Percentiles rank a stretch among this genome's conserved stretches.
Evolutionary conservation across 2,888 invertebrate species (phyloP).

Genomic region (Erpobdella octoculata): DNA sequence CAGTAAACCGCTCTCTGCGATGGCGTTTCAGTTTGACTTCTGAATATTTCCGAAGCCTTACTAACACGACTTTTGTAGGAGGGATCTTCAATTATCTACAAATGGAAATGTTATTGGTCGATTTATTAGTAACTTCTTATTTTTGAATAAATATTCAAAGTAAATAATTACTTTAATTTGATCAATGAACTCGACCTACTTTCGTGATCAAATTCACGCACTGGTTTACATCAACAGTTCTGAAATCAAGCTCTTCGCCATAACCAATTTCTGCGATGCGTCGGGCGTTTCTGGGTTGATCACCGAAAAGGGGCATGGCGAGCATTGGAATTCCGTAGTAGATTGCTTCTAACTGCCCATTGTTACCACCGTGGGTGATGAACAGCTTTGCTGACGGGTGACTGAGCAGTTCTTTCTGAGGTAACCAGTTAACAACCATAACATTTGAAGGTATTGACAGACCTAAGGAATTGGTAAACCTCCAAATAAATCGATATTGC

Average conservation of each 20-base stretch:
- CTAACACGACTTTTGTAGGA: slow-evolving; percentile 10
- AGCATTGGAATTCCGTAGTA: slow-evolving; percentile 38
- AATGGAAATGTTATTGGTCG: not conserved
- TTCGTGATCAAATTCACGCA: not conserved
- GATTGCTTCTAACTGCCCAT: slow-evolving; percentile 63
- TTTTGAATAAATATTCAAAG: not conserved
- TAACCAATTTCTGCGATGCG: not conserved
- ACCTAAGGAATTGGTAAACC: not conserved
- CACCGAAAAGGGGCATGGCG: not conserved
- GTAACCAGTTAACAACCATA: slow-evolving; percentile 48
- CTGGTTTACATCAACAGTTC: not conserved
- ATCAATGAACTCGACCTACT: not conserved
- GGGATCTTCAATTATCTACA: slow-evolving; percentile 20
- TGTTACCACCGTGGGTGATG: slow-evolving; percentile 66
- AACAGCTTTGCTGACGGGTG: slow-evolving; percentile 65
- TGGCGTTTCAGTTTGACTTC: slow-evolving; percentile 6
- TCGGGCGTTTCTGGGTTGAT: not conserved
- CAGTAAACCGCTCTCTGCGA: slow-evolving; percentile 24
- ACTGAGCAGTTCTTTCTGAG: slow-evolving; percentile 53
- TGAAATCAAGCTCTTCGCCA: not conserved
- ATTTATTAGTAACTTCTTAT: not conserved
- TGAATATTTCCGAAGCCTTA: slow-evolving; percentile 30
- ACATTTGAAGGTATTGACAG: slow-evolving; percentile 42
- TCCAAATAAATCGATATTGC: slow-evolving; percentile 24
- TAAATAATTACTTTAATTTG: not conserved